Evolutionary conservation across 2,113 vertebrate species (phyloP).

Genomic region (Misgurnus anguillicaudatus): DNA sequence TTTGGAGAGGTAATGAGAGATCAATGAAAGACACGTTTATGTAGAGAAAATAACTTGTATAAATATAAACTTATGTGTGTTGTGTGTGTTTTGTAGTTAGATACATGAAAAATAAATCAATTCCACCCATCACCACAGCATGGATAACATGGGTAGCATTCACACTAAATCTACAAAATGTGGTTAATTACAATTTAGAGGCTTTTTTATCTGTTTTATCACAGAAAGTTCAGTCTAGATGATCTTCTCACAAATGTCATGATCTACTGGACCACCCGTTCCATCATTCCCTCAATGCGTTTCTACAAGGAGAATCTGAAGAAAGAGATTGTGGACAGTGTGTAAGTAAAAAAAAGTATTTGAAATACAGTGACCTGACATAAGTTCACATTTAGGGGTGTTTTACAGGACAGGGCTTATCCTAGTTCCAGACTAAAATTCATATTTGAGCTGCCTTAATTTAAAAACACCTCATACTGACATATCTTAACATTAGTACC

Average conservation of each 20-base stretch:
- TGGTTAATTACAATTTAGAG: not conserved
- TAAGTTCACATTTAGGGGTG: not conserved
- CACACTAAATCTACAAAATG: not conserved
- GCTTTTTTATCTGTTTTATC: conserved; percentile 13
- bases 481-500: too few species aligned
- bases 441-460: too few species aligned
- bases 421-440: too few species aligned
- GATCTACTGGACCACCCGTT: conserved; percentile 88
- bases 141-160: too few species aligned
- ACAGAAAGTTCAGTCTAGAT: conserved; percentile 83
- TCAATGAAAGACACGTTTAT: not conserved
- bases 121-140: not conserved
- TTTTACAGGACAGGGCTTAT: too few species aligned
- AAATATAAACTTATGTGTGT: not conserved
- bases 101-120: not conserved
- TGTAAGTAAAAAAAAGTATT: conserved; percentile 63
- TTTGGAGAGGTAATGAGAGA: conserved; percentile 76
- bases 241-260: conserved; percentile 85
- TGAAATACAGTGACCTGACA: not conserved
- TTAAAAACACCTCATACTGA: too few species aligned
- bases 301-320: conserved; percentile 85
- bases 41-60: not conserved
- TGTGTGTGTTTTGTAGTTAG: not conserved
- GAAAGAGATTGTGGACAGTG: conserved; percentile 54
- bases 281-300: conserved; percentile 83